Evolutionary conservation across 2,888 invertebrate genomes (phyloP).

Genomic region (Ectropis crepuscularia): DNA sequence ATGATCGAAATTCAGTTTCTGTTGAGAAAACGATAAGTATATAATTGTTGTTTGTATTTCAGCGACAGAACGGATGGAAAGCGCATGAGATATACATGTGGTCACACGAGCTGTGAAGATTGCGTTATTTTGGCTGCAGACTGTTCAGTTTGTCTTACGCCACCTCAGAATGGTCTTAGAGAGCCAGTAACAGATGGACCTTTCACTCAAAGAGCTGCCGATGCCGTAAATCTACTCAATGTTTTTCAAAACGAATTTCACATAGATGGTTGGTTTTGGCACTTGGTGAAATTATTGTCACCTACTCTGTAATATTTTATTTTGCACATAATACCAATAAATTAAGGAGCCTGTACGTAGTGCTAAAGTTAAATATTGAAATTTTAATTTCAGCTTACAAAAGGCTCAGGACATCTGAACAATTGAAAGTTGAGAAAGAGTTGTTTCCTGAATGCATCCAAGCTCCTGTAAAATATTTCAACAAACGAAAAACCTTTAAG

Average conservation of each 20-base stretch:
- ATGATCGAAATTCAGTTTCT: neutral
- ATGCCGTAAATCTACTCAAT: slow-evolving; percentile 55
- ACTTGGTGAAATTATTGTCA: slow-evolving; percentile 12
- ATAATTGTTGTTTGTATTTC: slow-evolving; percentile 33
- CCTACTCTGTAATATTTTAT: neutral
- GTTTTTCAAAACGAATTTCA: slow-evolving; percentile 63
- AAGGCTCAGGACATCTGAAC: slow-evolving; percentile 63
- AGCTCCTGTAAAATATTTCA: slow-evolving; percentile 70
- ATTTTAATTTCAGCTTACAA: slow-evolving; percentile 60
- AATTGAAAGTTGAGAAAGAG: slow-evolving; percentile 69
- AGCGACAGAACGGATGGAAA: slow-evolving; percentile 64
- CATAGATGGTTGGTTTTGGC: slow-evolving; percentile 59
- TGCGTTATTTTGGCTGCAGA: slow-evolving; percentile 54
- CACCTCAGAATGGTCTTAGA: slow-evolving; percentile 39
- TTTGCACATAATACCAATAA: no score
- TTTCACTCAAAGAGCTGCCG: slow-evolving; percentile 53
- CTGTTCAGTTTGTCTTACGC: slow-evolving; percentile 61
- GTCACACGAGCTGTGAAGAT: slow-evolving; percentile 66
- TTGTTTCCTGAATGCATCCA: slow-evolving; percentile 77
- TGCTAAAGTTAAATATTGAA: neutral
- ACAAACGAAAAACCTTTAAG: slow-evolving; percentile 66
- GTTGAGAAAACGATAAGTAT: neutral
- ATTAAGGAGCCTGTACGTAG: neutral
- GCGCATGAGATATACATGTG: slow-evolving; percentile 64
- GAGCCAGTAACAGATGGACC: slow-evolving; percentile 51